These are phyloP conservation scores for Cyprinodon tularosa DNA, from an alignment of 2,113 vertebrate genomes.

Conservation along the genomic window DNA sequence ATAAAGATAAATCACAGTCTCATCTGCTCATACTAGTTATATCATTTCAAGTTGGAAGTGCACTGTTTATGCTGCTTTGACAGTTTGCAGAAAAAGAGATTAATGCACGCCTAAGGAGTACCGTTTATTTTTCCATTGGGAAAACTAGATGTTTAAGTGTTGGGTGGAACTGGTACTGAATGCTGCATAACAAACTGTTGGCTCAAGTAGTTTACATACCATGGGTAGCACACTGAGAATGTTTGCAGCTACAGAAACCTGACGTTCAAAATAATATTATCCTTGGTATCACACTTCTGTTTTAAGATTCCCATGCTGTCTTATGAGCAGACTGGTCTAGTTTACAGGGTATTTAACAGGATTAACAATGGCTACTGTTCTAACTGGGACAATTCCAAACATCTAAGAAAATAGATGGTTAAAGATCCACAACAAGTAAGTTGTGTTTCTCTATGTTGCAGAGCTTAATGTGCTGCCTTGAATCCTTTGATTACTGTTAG, in stretches of 20 bases:
- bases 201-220: background rate
- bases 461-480: background rate
- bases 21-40: too few species aligned
- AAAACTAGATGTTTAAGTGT: background rate
- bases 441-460: background rate
- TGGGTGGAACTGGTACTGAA: background rate
- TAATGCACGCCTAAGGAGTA: slow-evolving; percentile 1
- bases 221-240: background rate
- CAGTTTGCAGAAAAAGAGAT: slow-evolving; percentile 14
- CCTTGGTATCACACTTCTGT: background rate
- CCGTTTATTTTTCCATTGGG: slow-evolving; percentile 39
- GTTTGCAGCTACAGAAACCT: background rate
- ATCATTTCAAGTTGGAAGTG: too few species aligned
- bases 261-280: background rate
- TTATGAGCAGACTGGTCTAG: background rate
- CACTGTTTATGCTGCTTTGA: slow-evolving; percentile 10
- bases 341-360: background rate
- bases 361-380: too few species aligned
- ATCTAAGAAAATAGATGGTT: too few species aligned
- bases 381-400: too few species aligned
- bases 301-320: background rate
- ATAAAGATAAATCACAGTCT: too few species aligned
- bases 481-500: background rate
- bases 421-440: background rate
- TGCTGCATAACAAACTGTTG: background rate